These are phyloP conservation scores for Phalacrocorax aristotelis DNA, from an alignment of 2,113 vertebrate genomes.

Conservation along the genomic window DNA sequence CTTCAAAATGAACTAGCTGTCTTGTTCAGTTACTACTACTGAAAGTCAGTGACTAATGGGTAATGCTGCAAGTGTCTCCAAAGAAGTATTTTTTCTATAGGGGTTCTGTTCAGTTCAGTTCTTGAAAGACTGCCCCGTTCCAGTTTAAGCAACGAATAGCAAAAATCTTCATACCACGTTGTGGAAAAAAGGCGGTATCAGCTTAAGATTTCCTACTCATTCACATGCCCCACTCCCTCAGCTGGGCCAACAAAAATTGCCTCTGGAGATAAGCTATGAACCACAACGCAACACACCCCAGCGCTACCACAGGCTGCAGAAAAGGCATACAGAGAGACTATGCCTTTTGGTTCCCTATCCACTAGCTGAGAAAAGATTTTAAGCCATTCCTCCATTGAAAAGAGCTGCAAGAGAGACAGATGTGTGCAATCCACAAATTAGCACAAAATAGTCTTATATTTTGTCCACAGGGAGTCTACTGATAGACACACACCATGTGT, in stretches of 20 bases:
- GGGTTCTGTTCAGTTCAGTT: neutral
- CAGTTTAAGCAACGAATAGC: neutral
- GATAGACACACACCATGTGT: neutral
- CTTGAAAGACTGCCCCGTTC: neutral
- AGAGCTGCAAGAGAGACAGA: neutral
- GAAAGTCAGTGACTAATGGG: neutral
- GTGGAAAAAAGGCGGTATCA: neutral
- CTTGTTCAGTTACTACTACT: neutral
- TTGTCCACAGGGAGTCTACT: neutral
- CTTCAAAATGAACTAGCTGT: neutral
- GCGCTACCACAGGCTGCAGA: neutral
- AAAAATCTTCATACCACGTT: neutral
- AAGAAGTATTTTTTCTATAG: neutral
- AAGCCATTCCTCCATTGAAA: neutral
- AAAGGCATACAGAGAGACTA: neutral
- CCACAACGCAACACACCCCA: rapidly evolving
- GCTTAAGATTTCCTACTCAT: neutral
- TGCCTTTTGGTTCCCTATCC: neutral
- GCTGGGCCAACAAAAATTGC: neutral
- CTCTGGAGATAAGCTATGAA: neutral
- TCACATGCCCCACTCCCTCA: neutral
- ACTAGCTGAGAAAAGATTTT: neutral
- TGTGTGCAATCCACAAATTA: neutral
- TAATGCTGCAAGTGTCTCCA: neutral
- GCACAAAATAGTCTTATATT: neutral